These are phyloP conservation scores for Fopius arisanus DNA, from an alignment of 1,140 invertebrate species.

Conservation along the genomic window DNA sequence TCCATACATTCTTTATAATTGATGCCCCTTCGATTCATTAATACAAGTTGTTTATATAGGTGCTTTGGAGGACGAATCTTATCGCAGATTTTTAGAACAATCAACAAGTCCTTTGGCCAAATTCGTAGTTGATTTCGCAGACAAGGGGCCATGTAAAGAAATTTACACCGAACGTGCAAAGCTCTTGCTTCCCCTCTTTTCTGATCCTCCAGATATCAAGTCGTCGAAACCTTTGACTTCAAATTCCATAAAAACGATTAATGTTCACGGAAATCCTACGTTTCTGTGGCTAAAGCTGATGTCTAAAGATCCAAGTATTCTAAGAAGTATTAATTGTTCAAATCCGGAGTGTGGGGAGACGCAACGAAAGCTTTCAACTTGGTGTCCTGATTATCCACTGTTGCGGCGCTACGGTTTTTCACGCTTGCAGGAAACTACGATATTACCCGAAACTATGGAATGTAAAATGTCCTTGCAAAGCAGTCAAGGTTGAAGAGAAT, in stretches of 20 bases:
- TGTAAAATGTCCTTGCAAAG: no score
- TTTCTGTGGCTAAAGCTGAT: neutral
- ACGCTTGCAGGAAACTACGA: no score
- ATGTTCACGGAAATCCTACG: neutral
- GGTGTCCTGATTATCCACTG: no score
- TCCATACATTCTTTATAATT: neutral
- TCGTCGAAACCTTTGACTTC: no score
- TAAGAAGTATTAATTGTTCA: neutral
- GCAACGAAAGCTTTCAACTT: neutral
- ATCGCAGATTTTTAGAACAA: neutral
- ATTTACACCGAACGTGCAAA: neutral
- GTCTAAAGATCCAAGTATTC: neutral
- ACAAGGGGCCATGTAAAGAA: neutral
- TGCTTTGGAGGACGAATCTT: neutral
- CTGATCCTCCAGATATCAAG: neutral
- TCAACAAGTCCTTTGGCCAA: neutral
- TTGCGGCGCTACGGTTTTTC: no score
- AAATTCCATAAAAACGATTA: neutral
- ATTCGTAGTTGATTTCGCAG: neutral
- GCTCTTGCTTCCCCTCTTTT: neutral
- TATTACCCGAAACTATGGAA: no score
- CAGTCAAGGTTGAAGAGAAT: no score
- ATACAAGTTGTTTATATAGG: neutral
- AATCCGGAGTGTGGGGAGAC: neutral
- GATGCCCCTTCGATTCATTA: neutral